A percentile compares a stretch with the other conserved stretches of the same genome.
Evolutionary conservation across 2,113 vertebrate species (phyloP).

Genomic region (Ploceus nigricollis): DNA sequence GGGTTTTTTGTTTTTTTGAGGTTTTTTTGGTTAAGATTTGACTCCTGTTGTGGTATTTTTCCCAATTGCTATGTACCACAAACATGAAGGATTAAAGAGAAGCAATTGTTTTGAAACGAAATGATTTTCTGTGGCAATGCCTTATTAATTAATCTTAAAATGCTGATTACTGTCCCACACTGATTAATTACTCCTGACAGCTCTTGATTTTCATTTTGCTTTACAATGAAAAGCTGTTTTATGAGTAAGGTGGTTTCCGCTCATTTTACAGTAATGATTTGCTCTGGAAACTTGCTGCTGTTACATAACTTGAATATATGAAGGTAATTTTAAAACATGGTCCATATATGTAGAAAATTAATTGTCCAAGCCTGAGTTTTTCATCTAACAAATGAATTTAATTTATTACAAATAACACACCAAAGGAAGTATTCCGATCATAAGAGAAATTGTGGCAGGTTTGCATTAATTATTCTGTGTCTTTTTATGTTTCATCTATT

Average conservation of each 20-base stretch:
- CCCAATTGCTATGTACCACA: neutral
- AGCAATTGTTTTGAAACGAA: neutral
- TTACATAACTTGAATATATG: neutral
- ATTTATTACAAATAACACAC: neutral
- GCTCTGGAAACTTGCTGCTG: neutral
- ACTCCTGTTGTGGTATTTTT: neutral
- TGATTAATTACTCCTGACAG: neutral
- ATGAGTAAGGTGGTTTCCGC: neutral
- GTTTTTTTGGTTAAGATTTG: neutral
- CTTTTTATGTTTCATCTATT: neutral
- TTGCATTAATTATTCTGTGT: neutral
- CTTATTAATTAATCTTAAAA: neutral
- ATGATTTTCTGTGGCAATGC: neutral
- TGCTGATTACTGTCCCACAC: neutral
- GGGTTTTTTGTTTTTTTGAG: neutral
- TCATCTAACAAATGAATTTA: neutral
- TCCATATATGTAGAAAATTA: neutral
- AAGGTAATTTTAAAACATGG: neutral
- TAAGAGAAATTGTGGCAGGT: neutral
- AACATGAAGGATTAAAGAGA: neutral
- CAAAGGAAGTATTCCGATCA: rapidly evolving
- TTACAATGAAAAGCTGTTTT: neutral
- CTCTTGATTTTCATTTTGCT: neutral
- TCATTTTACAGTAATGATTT: neutral
- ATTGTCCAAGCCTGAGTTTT: neutral